Conservation (phyloP, 2,888 invertebrate genomes). For the Nymphalis urticae region DNA sequence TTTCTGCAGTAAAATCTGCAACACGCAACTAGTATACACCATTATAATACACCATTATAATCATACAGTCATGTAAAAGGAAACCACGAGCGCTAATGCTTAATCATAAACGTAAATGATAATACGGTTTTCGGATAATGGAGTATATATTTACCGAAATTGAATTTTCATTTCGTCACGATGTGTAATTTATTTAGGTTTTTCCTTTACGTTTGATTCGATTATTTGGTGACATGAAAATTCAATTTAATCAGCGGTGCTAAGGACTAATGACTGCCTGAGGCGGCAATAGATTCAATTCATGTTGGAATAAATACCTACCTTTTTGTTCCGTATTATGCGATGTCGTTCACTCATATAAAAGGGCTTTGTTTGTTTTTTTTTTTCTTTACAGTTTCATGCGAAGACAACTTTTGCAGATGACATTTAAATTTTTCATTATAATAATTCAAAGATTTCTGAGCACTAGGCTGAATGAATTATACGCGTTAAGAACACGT, state of each 20-base stretch:
- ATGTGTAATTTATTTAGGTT: constrained; percentile 5
- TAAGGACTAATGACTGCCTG: constrained; percentile 10
- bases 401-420: too few species aligned
- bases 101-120: constrained; percentile 27
- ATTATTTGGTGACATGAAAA: constrained; percentile 11
- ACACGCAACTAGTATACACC: constrained; percentile 2
- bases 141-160: not conserved
- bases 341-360: too few species aligned
- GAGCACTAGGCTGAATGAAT: too few species aligned
- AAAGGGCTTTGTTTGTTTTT: too few species aligned
- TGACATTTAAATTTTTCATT: too few species aligned
- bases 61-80: not conserved
- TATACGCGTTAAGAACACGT: too few species aligned
- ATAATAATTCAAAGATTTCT: too few species aligned
- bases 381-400: too few species aligned
- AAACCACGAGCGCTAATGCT: constrained; percentile 24
- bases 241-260: constrained; percentile 8
- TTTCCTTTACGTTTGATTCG: constrained; percentile 1
- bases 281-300: not conserved
- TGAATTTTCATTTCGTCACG: constrained; percentile 4
- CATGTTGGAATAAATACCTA: too few species aligned
- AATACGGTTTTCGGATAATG: constrained; percentile 22
- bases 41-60: not conserved
- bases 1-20: constrained; percentile 12
- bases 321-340: too few species aligned